Base-by-base conservation (phyloP, 1,140 invertebrate genomes). In the Neodiprion fabricii region DNA sequence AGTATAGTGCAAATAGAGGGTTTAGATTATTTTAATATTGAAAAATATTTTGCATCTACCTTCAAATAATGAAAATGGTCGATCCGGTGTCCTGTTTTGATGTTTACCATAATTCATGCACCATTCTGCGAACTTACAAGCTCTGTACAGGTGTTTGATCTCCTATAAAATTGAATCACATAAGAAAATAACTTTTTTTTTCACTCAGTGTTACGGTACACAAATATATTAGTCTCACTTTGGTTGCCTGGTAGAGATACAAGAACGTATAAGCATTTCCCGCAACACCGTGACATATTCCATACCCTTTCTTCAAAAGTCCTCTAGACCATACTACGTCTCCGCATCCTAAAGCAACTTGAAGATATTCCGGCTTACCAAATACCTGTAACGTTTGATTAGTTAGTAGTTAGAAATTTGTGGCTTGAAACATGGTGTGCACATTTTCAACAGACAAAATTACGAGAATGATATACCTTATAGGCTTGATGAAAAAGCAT, bases 231-330 rank as follows among this genome's bases (percentile, higher is more conserved):
- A 14, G 28, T 67, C 83, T 82, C 85, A 96, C 95, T 81, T 92
- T 90, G 2, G 96, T 97, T 14, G 92, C 83, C 86, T 96, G 93
- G 84, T 93, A 98, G 1, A 98, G 84, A 76, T 92, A 88, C 12
- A 98, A 87, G 82, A 98, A 96, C 11, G 94, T 90, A 84, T 98
- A 98, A 17, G 93, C 97, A 89, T 98, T 99, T 77, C 97, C 97
- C 82, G 96, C 90, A 17, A 95, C 93, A 2, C 97, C 97, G 86
- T 99, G 97, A 86, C 97, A 98, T 7, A 99, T 88, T 71, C 96
- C 94, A 85, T 96, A 97, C 9, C 97, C 96, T 89, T 98, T 98
- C 76, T 89, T 92, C 14, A 97, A 88, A n/a, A 98, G 83, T 49
- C 97, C 97, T 78, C 95, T 87, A 74, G 91, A 76, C 97, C 97